phyloP scores from a whole-genome alignment of 1,140 invertebrate genomes.

The Phymorhynchus buccinoides region DNA sequence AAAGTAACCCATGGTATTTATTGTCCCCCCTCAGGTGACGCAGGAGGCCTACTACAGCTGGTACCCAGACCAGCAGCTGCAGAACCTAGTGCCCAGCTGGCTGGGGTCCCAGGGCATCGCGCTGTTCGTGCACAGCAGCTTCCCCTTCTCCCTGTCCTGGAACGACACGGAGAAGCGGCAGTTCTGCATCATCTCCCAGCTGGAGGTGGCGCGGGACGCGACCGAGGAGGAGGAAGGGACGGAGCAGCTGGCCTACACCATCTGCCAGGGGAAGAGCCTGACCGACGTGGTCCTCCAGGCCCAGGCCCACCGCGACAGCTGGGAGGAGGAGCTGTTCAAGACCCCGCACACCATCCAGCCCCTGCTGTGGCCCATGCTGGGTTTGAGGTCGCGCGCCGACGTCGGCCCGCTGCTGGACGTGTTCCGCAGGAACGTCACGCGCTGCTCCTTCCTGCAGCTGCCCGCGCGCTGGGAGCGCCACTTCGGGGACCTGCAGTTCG shows the following conservation, averaged over 20 bases:
- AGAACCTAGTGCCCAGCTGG: conserved; percentile 49
- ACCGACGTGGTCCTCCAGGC: conserved; percentile 41
- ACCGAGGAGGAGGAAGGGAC: background rate
- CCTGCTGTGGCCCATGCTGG: conserved; percentile 41
- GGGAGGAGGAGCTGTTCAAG: conserved; percentile 38
- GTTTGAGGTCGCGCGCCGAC: conserved; percentile 30
- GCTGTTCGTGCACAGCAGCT: conserved; percentile 47
- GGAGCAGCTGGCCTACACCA: conserved; percentile 45
- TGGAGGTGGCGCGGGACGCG: conserved; percentile 6
- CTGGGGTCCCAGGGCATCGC: conserved; percentile 45
- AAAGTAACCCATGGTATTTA: background rate
- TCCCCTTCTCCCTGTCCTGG: conserved; percentile 46
- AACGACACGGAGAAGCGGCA: conserved; percentile 49
- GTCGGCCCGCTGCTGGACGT: conserved; percentile 26
- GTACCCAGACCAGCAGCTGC: conserved; percentile 44
- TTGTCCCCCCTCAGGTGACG: conserved; percentile 14
- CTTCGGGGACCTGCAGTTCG: conserved; percentile 45
- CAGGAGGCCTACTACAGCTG: conserved; percentile 41
- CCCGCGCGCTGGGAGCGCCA: conserved; percentile 46
- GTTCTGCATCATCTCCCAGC: conserved; percentile 47
- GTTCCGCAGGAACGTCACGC: conserved; percentile 23
- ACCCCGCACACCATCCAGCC: conserved; percentile 34
- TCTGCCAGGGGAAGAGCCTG: conserved; percentile 44
- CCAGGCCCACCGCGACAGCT: conserved; percentile 42
- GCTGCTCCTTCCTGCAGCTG: conserved; percentile 46